These are phyloP conservation scores for Phylloscopus collybita DNA, from an alignment of 2,797 vertebrate genomes.

Conservation along the genomic window DNA sequence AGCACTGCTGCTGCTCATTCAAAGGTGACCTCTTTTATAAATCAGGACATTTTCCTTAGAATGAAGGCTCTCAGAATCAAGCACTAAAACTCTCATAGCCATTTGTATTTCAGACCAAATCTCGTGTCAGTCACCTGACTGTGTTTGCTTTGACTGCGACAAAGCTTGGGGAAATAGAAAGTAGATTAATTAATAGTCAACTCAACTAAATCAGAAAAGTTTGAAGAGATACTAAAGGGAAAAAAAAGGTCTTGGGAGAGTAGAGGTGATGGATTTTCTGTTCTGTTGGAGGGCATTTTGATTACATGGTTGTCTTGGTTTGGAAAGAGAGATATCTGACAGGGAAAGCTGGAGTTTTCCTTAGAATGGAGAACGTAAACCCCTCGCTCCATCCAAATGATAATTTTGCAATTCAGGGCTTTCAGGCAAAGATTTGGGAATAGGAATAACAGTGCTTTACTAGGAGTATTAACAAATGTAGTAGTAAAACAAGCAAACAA, in stretches of 20 bases:
- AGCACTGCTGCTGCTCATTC: not conserved
- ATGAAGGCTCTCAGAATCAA: not conserved
- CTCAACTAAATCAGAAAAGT: not conserved
- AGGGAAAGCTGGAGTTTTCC: no score
- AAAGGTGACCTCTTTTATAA: constrained; percentile 43
- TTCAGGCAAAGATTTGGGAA: no score
- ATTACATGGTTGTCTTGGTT: not conserved
- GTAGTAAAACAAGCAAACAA: no score
- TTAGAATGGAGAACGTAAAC: no score
- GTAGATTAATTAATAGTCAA: constrained; percentile 6
- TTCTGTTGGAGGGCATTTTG: not conserved
- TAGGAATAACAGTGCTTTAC: no score
- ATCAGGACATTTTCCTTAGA: not conserved
- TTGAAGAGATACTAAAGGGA: not conserved
- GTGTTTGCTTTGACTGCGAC: not conserved
- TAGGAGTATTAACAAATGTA: no score
- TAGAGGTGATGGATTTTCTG: not conserved
- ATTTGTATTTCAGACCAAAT: not conserved
- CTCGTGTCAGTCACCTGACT: not conserved
- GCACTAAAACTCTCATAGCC: not conserved
- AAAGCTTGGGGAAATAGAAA: not conserved
- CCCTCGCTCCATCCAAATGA: no score
- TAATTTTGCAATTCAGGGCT: no score
- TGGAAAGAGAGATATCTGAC: no score
- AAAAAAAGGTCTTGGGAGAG: not conserved